Base-by-base conservation (phyloP, 37 sponge, comb jelly and placozoan genomes). In the Ephydatia muelleri region DNA sequence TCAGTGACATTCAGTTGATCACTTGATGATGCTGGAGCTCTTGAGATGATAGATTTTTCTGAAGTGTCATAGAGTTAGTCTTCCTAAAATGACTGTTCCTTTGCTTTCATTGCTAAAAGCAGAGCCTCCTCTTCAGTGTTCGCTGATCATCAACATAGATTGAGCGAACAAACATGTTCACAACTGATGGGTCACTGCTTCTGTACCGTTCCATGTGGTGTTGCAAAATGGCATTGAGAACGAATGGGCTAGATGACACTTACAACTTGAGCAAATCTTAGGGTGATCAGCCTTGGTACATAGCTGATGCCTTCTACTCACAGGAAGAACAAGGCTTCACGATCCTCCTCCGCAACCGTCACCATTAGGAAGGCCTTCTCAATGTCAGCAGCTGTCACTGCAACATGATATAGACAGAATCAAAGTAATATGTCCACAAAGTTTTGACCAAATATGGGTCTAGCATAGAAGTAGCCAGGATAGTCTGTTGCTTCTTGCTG, bases 321-420 rank as follows among this genome's bases (percentile, higher is more conserved):
- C 1, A 83, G 65, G 35, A 83, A 83, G 3, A 75, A 65, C 36
- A 83, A 67, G 4, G 74, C 84, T 49, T 82, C 82, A 38, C 82
- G 82, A 47, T 82, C 82, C 9, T 38, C 49, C 30, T 82, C 82
- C 2, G 33, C 76, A 16, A 83, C 76, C 3, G 69, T n/a, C 6
- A 83, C 49, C 84, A 83, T 83, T 4, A 73, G 83, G 36, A 82
- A 82, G 23, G 83, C 83, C 67, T 82, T 82, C 75, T 82, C 83
- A 25, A 83, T 67, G 67, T 83, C 76, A 4, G 76, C 84, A 34
- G n/a, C n/a, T n/a, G 39, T 83, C 66, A 83, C 22, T 25, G 67
- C 84, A 47, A 83, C 68, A 13, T 6, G 23, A 27, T 83, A 67
- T 3, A 37, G 16, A 65, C 76, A 65, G 76, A 83, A 83, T 66